phyloP scores from a whole-genome alignment of 2,888 invertebrate species.

The Metacarcinus magister region DNA sequence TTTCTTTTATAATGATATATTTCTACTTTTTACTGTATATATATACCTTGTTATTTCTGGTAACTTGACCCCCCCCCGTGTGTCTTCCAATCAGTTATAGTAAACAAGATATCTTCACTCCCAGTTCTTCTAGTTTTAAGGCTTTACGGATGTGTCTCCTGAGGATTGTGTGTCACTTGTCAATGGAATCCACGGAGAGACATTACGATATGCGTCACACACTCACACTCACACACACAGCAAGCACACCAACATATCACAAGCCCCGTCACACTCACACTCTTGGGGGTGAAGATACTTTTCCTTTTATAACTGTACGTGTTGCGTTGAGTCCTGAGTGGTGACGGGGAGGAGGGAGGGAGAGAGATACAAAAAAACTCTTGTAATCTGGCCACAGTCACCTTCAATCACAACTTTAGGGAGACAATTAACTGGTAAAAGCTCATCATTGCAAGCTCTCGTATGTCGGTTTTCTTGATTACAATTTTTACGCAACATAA shows the following conservation, averaged over 20 bases:
- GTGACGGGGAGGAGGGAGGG: not conserved
- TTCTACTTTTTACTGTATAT: not conserved
- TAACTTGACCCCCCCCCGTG: not conserved
- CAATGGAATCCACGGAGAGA: not conserved
- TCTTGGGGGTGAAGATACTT: not conserved
- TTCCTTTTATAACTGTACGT: not conserved
- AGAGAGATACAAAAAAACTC: not conserved
- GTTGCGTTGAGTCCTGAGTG: not conserved
- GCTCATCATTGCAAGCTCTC: too few species aligned
- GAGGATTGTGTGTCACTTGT: not conserved
- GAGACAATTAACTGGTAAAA: too few species aligned
- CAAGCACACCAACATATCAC: not conserved
- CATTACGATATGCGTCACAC: not conserved
- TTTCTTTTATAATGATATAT: too few species aligned
- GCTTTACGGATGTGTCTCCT: not conserved
- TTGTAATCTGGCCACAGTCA: not conserved
- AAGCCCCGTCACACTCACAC: not conserved
- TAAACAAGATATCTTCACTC: not conserved
- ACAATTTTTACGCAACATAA: too few species aligned
- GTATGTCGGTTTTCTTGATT: too few species aligned
- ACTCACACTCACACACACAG: not conserved
- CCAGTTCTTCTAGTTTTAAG: not conserved
- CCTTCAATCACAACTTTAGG: too few species aligned
- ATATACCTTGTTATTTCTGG: not conserved
- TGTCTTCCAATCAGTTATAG: not conserved